phyloP scores from a whole-genome alignment of 2,113 vertebrate genomes.

The Aix galericulata region DNA sequence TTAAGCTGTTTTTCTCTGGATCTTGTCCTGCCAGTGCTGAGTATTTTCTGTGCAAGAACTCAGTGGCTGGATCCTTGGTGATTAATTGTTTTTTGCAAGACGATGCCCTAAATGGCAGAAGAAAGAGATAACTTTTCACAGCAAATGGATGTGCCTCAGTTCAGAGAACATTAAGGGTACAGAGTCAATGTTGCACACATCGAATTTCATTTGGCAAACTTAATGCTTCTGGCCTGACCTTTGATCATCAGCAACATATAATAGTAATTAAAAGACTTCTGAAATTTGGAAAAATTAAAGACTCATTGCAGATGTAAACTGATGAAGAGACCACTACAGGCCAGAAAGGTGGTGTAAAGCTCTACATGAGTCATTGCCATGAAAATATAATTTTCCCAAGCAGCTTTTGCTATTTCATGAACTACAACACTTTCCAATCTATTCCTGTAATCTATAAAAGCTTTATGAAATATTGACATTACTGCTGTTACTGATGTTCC shows the following conservation, averaged over 20 bases:
- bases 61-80: neutral
- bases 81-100: neutral
- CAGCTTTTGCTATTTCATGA: neutral
- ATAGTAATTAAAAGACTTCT: neutral
- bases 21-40: neutral
- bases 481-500: neutral
- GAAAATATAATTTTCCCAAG: neutral
- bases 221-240: neutral
- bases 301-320: neutral
- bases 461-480: constrained; percentile 21
- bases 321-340: neutral
- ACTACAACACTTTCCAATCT: neutral
- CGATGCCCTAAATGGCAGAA: neutral
- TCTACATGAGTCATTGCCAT: neutral
- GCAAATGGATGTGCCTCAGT: neutral
- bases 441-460: neutral
- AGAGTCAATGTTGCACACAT: neutral
- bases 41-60: neutral
- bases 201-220: neutral
- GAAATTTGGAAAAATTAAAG: neutral
- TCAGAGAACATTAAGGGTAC: neutral
- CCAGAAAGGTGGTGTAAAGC: neutral
- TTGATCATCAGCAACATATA: neutral
- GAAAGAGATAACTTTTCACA: neutral
- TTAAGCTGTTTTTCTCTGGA: neutral